phyloP scores from a whole-genome alignment of 2,113 vertebrate species.

The Balaenoptera acutorostrata region DNA sequence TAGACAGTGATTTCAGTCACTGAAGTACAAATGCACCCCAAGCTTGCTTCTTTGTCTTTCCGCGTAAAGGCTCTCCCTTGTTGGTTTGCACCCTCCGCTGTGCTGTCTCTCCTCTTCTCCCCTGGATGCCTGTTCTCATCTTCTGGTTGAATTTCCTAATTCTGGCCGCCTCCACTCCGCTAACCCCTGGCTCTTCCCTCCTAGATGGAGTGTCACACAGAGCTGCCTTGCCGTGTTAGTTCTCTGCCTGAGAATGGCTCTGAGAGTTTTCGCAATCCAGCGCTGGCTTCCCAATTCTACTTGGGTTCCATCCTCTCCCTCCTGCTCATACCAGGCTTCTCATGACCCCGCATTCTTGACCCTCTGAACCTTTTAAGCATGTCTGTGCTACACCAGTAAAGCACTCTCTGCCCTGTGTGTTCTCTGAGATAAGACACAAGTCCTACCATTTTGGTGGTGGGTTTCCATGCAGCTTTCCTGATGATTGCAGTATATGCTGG shows the following conservation, averaged over 20 bases:
- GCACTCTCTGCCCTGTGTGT: not conserved
- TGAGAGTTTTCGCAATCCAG: not conserved
- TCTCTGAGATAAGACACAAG: not conserved
- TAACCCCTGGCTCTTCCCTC: accelerated
- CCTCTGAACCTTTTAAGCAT: not conserved
- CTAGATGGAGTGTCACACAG: not conserved
- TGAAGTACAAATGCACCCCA: not conserved
- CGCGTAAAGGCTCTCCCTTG: not conserved
- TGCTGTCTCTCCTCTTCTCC: not conserved
- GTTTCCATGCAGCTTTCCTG: not conserved
- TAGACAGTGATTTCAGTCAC: not conserved
- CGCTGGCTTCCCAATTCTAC: not conserved
- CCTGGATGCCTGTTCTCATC: not conserved
- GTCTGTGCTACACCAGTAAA: not conserved
- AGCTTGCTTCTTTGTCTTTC: not conserved
- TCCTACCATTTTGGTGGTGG: too few relatives aligned
- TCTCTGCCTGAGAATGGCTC: not conserved
- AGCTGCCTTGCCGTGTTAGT: not conserved
- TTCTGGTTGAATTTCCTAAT: not conserved
- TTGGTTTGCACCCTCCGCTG: not conserved
- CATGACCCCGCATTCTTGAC: too few relatives aligned
- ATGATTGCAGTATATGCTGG: accelerated
- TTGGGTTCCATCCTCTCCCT: not conserved
- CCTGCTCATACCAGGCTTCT: not conserved
- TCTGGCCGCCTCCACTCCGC: not conserved